Base-by-base conservation (phyloP, 2,888 invertebrate species). In the Heliconius cydno region DNA sequence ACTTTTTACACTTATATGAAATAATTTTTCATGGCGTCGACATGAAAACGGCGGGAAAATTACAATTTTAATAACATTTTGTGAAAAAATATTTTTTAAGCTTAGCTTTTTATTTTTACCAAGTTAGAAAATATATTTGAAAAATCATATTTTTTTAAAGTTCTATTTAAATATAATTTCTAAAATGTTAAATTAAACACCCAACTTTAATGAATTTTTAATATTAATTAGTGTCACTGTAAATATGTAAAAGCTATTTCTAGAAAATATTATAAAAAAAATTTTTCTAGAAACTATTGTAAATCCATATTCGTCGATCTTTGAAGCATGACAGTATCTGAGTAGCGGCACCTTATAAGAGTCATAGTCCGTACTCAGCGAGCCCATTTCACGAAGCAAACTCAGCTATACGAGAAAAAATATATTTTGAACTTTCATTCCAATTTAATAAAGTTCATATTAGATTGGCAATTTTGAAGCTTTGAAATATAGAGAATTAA, bases 271-370 rank as follows among this genome's bases (percentile, higher is more conserved):
- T 34, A 34, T 34, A 34, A 46, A 25, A 38, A 10, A 38, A 28
- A 25, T 30, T 46, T 41, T 65, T 63, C 60, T 1, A 65, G 28
- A 46, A 75, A 75, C 46, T 67, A 67, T 30, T 76, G 28, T 67
- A 78, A 57, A 67, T 74, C 77, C 38, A 67, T 79, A 72, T 76
- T 73, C 38, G 77, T 75, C 34, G 70, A 77, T 80, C 76, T 81
- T 82, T 80, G 79, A 83, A 82, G 84, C 82, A 78, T 81, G 82
- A 76, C 82, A 80, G 80, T 82, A 82, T 82, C 82, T 80, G 80
- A 80, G 79, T 81, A 74, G 78, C 81, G 81, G 79, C 84, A 83
- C 84, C 84, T 84, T 81, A 80, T 80, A 79, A 84, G 84, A 80
- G 82, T 81, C 82, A 79, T 84, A 82, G 80, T 75, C 79, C 79